Conservation (phyloP, 92 coral and sea anemone species). For the Bergia puertoricense region DNA sequence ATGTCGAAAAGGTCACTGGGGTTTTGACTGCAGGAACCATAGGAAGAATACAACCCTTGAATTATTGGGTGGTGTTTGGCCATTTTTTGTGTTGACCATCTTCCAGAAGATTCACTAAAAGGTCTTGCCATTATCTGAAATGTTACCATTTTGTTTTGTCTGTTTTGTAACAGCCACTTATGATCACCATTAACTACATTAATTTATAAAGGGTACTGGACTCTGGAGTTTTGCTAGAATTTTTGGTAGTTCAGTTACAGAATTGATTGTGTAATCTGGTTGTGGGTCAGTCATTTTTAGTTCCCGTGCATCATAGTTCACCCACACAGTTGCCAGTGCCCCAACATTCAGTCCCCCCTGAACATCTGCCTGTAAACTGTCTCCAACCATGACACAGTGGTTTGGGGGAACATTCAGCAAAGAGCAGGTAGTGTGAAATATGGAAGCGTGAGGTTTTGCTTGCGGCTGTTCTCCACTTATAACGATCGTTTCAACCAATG, state of each 20-base stretch:
- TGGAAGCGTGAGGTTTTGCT: slow-evolving; percentile 62
- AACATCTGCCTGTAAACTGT: slow-evolving; percentile 55
- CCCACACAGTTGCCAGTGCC: slow-evolving; percentile 70
- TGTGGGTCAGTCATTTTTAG: slow-evolving; percentile 37
- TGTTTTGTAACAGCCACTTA: no score
- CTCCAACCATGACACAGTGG: slow-evolving; percentile 66
- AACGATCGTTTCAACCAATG: slow-evolving; percentile 60
- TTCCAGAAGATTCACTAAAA: no score
- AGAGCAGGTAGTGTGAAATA: slow-evolving; percentile 64
- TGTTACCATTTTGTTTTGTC: no score
- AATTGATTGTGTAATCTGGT: slow-evolving; percentile 54
- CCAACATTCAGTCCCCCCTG: slow-evolving; percentile 67
- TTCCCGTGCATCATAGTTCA: slow-evolving; percentile 48
- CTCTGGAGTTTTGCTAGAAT: slow-evolving; percentile 38
- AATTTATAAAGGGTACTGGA: neutral
- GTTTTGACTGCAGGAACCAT: no score
- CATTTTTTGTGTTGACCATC: no score
- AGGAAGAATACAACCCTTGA: no score
- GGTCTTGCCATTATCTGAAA: no score
- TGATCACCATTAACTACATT: no score
- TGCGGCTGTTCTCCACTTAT: slow-evolving; percentile 73
- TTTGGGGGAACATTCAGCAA: slow-evolving; percentile 48
- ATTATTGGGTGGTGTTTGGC: no score
- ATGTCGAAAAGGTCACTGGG: no score
- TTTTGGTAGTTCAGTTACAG: slow-evolving; percentile 50